These are phyloP conservation scores for Ophion ellenae DNA, from an alignment of 2,888 invertebrate species.

Conservation along the genomic window DNA sequence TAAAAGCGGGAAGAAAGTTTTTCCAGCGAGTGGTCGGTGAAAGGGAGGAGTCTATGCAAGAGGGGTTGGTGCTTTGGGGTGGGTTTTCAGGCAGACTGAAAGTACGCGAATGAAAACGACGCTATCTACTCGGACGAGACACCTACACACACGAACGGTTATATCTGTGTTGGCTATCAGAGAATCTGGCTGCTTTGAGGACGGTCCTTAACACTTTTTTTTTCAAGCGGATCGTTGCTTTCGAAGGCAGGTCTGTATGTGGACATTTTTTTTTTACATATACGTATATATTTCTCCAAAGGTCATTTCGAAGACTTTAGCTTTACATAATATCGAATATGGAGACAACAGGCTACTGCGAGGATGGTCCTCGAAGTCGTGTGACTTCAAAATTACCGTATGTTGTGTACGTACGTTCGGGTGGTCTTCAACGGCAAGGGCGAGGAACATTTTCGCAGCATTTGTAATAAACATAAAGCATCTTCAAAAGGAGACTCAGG, in stretches of 20 bases:
- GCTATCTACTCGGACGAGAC: slow-evolving; percentile 30
- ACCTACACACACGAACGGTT: background rate
- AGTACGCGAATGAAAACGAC: slow-evolving; percentile 30
- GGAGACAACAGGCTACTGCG: too few species aligned
- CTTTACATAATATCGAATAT: too few species aligned
- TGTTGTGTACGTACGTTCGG: background rate
- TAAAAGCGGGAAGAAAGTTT: slow-evolving; percentile 45
- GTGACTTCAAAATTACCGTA: background rate
- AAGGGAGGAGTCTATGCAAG: slow-evolving; percentile 42
- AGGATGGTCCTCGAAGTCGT: background rate
- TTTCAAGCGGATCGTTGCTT: too few species aligned
- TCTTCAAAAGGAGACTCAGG: slow-evolving; percentile 70
- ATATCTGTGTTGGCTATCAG: too few species aligned
- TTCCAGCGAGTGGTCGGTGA: slow-evolving; percentile 35
- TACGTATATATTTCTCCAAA: background rate
- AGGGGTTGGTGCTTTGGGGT: slow-evolving; percentile 12
- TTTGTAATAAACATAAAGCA: slow-evolving; percentile 71
- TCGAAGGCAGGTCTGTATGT: too few species aligned
- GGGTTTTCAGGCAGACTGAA: slow-evolving; percentile 11
- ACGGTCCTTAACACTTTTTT: background rate
- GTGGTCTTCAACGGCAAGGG: slow-evolving; percentile 5
- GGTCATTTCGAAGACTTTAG: too few species aligned
- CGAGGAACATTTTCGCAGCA: slow-evolving; percentile 51
- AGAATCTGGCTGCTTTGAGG: too few species aligned
- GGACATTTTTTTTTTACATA: background rate